Percentiles rank a stretch among this genome's conserved stretches.
phyloP scores from a whole-genome alignment of 2,888 invertebrate species.

The Brenthis daphne region DNA sequence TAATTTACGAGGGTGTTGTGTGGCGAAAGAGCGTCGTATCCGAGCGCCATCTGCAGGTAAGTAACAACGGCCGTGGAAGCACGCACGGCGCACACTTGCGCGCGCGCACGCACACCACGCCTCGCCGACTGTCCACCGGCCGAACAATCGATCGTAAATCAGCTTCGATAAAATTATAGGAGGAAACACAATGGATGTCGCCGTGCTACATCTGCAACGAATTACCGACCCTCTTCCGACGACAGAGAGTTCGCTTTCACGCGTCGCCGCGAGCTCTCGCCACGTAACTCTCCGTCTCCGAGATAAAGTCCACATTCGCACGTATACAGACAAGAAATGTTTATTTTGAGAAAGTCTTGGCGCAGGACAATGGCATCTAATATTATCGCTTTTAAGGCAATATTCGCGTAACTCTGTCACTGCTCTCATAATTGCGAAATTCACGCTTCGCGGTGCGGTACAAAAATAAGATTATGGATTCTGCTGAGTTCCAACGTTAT shows the following conservation, averaged over 20 bases:
- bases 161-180: slow-evolving; percentile 82
- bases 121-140: slow-evolving; percentile 72
- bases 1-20: slow-evolving; percentile 77
- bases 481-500: slow-evolving; percentile 80
- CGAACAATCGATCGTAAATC: slow-evolving; percentile 83
- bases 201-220: slow-evolving; percentile 64
- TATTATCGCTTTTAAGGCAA: slow-evolving; percentile 51
- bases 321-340: slow-evolving; percentile 78
- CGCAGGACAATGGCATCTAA: slow-evolving; percentile 61
- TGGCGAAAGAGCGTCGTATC: slow-evolving; percentile 56
- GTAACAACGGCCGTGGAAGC: slow-evolving; percentile 49
- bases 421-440: slow-evolving; percentile 79
- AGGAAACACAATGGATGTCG: slow-evolving; percentile 80
- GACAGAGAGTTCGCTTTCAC: slow-evolving; percentile 73
- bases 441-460: slow-evolving; percentile 81
- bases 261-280: slow-evolving; percentile 58
- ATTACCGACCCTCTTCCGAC: slow-evolving; percentile 68
- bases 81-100: slow-evolving; percentile 61
- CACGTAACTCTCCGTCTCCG: slow-evolving; percentile 67
- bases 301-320: slow-evolving; percentile 80
- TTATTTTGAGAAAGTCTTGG: slow-evolving; percentile 71
- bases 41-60: slow-evolving; percentile 77
- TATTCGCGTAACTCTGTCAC: slow-evolving; percentile 53
- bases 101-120: slow-evolving; percentile 68
- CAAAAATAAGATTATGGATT: slow-evolving; percentile 83